Evolutionary conservation across 2,888 invertebrate genomes (phyloP).

Genomic region (Oscheius sp.): DNA sequence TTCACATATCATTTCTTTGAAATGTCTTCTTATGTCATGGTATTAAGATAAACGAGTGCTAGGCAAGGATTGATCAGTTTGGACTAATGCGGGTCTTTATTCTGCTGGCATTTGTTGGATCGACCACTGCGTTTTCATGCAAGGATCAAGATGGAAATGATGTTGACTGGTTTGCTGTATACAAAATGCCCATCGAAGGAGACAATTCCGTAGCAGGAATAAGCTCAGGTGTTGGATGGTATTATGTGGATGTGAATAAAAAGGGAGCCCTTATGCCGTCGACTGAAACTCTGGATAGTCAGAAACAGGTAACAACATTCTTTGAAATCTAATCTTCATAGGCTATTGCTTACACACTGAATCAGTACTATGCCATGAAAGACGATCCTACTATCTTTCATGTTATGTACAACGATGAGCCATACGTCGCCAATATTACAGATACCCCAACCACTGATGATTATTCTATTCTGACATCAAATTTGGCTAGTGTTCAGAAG

Average conservation of each 20-base stretch:
- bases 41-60: no score
- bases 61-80: no score
- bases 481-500: constrained; percentile 35
- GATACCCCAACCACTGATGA: background rate
- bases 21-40: no score
- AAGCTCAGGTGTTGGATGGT: constrained; percentile 53
- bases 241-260: constrained; percentile 60
- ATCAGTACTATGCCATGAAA: constrained; percentile 56
- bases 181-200: constrained; percentile 60
- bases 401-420: constrained; percentile 85
- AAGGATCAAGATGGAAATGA: constrained; percentile 60
- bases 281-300: constrained; percentile 44
- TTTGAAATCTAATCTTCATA: constrained; percentile 21
- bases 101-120: background rate
- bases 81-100: no score
- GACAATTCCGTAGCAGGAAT: constrained; percentile 52
- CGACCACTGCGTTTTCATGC: constrained; percentile 49
- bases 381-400: constrained; percentile 54
- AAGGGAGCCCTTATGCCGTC: constrained; percentile 50
- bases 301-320: constrained; percentile 43
- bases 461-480: background rate
- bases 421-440: background rate
- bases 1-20: no score
- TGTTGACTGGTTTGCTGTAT: constrained; percentile 62
- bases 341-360: constrained; percentile 62